These are phyloP conservation scores for Zosterops borbonicus DNA, from an alignment of 2,113 vertebrate genomes.

Conservation along the genomic window DNA sequence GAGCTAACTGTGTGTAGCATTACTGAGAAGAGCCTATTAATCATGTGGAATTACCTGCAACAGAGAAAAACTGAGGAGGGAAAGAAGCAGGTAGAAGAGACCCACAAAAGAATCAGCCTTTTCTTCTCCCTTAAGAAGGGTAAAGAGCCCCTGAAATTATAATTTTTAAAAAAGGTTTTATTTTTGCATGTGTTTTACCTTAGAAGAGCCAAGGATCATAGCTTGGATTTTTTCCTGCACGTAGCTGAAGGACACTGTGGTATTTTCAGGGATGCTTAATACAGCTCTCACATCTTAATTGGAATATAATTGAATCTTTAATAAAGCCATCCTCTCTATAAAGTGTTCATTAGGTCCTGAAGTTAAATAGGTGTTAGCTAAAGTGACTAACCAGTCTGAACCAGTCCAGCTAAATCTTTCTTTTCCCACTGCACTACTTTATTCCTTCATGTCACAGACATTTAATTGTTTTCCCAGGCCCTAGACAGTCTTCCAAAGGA, in stretches of 20 bases:
- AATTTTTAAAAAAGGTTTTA: neutral
- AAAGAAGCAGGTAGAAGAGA: neutral
- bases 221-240: neutral
- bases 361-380: conserved; percentile 52
- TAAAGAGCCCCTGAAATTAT: neutral
- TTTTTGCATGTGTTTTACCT: conserved; percentile 9
- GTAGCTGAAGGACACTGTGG: conserved; percentile 1
- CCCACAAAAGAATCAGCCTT: neutral
- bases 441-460: neutral
- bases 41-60: conserved; percentile 32
- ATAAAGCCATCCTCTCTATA: conserved; percentile 41
- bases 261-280: conserved; percentile 29
- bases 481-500: neutral
- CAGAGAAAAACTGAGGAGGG: neutral
- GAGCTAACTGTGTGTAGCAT: conserved; percentile 24
- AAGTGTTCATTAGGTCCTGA: conserved; percentile 52
- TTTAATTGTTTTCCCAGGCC: neutral
- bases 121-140: neutral
- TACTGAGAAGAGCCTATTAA: conserved; percentile 8
- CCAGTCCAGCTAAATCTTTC: neutral
- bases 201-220: neutral
- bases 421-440: neutral
- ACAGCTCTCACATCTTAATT: conserved; percentile 41
- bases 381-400: conserved; percentile 43
- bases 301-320: conserved; percentile 59